Percentiles rank a stretch among this genome's conserved stretches.
Conservation (phyloP, 2,888 invertebrate genomes). For the Drosophila meridionalis region DNA sequence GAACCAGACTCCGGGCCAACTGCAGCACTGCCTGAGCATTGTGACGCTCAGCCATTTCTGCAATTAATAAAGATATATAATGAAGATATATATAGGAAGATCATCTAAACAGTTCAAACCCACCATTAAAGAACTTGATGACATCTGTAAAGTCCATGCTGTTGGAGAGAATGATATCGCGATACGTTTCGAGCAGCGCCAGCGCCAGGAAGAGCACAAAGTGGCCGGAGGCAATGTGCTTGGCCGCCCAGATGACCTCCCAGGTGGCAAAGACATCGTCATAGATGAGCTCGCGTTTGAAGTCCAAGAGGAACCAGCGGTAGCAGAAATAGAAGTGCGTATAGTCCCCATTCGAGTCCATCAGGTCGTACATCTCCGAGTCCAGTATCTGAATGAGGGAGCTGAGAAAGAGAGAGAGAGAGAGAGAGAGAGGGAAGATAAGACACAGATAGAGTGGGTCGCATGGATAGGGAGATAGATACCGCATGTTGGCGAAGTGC, state of each 20-base stretch:
- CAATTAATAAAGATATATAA: not conserved
- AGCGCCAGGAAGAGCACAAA: constrained; percentile 97
- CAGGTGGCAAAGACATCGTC: constrained; percentile 96
- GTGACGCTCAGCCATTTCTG: constrained; percentile 99
- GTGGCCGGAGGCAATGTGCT: constrained; percentile 93
- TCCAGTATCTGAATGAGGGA: constrained; percentile 95
- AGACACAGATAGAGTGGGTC: not conserved
- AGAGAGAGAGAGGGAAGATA: not conserved
- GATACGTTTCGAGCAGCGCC: constrained; percentile 95
- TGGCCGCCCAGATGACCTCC: constrained; percentile 98
- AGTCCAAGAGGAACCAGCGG: constrained; percentile 98
- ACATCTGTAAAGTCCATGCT: constrained; percentile 99
- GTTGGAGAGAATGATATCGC: constrained; percentile 97
- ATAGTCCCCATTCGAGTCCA: constrained; percentile 97
- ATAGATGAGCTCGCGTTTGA: constrained; percentile 96
- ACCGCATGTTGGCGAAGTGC: constrained; percentile 97
- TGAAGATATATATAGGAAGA: too few relatives aligned
- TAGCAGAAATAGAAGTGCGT: constrained; percentile 99
- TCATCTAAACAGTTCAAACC: constrained; percentile 33
- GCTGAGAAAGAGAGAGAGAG: constrained; percentile 80
- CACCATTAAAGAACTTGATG: constrained; percentile 99
- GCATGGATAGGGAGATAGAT: constrained; percentile 1
- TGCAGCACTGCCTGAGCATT: constrained; percentile 93
- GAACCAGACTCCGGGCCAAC: constrained; percentile 93
- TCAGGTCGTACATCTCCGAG: constrained; percentile 96